A percentile compares a stretch with the other conserved stretches of the same genome.
Evolutionary conservation across 2,113 vertebrate species (phyloP).

Genomic region (Limanda limanda): DNA sequence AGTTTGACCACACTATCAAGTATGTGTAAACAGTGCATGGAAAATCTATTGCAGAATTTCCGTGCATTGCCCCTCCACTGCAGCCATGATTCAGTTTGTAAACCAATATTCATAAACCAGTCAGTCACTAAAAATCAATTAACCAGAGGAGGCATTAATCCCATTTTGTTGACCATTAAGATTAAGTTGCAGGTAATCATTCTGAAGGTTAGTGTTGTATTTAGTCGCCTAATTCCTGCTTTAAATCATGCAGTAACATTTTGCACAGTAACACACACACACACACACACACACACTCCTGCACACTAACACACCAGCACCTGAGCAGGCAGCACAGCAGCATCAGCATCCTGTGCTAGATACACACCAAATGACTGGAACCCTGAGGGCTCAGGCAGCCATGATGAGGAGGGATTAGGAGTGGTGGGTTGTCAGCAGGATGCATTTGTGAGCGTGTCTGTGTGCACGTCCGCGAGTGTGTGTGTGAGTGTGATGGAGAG

Average conservation of each 20-base stretch:
- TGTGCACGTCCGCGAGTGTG: constrained; percentile 38
- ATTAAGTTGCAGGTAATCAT: constrained; percentile 39
- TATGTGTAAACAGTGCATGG: background rate
- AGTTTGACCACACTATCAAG: background rate
- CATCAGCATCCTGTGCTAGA: constrained; percentile 52
- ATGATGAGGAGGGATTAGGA: constrained; percentile 75
- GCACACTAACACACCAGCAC: constrained; percentile 33
- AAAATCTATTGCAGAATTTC: background rate
- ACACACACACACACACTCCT: background rate
- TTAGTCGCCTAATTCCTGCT: constrained; percentile 38
- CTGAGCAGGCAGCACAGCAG: constrained; percentile 49
- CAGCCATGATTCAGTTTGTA: background rate
- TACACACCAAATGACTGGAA: constrained; percentile 62
- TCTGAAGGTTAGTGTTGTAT: constrained; percentile 39
- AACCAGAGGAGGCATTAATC: constrained; percentile 10
- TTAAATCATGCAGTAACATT: constrained; percentile 41
- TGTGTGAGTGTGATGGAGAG: constrained; percentile 3
- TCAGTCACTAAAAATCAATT: constrained; percentile 15
- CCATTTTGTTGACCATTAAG: constrained; percentile 36
- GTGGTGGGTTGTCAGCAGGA: constrained; percentile 72
- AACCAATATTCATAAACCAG: constrained; percentile 22
- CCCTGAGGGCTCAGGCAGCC: constrained; percentile 70
- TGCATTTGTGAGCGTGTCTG: constrained; percentile 56
- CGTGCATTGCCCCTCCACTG: background rate
- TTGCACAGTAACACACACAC: background rate